Percentiles rank a stretch among this genome's conserved stretches.
Conservation (phyloP, 2,113 vertebrate genomes). For the Sorex fumeus region DNA sequence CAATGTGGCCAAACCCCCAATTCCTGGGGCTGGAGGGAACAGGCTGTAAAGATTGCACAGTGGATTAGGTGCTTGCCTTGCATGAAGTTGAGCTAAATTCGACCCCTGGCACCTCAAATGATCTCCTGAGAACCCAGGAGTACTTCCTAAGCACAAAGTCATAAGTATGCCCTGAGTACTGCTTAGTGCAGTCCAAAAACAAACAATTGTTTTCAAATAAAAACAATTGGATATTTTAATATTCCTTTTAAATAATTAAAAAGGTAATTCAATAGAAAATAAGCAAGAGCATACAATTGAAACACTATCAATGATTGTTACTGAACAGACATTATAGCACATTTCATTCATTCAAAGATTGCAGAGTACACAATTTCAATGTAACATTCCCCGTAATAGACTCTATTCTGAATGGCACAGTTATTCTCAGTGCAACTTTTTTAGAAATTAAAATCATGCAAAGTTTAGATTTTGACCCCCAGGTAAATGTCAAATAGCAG, state of each 20-base stretch:
- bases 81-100: too few relatives aligned
- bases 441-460: not conserved
- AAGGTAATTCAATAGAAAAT: not conserved
- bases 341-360: not conserved
- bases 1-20: too few relatives aligned
- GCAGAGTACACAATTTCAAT: slow-evolving; percentile 1
- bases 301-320: not conserved
- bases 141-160: too few relatives aligned
- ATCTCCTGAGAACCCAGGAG: too few relatives aligned
- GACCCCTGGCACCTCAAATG: too few relatives aligned
- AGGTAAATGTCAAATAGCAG: not conserved
- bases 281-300: not conserved
- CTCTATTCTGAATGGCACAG: not conserved
- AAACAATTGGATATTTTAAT: not conserved
- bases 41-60: too few relatives aligned
- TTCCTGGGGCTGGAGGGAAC: too few relatives aligned
- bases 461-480: not conserved
- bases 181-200: too few relatives aligned
- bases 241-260: not conserved
- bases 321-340: not conserved
- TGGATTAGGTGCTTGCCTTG: too few relatives aligned
- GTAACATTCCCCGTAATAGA: too few relatives aligned
- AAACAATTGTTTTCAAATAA: not conserved
- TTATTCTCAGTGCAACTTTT: not conserved
- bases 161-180: too few relatives aligned